phyloP scores from a whole-genome alignment of 1,140 invertebrate species.

The Limonius californicus region DNA sequence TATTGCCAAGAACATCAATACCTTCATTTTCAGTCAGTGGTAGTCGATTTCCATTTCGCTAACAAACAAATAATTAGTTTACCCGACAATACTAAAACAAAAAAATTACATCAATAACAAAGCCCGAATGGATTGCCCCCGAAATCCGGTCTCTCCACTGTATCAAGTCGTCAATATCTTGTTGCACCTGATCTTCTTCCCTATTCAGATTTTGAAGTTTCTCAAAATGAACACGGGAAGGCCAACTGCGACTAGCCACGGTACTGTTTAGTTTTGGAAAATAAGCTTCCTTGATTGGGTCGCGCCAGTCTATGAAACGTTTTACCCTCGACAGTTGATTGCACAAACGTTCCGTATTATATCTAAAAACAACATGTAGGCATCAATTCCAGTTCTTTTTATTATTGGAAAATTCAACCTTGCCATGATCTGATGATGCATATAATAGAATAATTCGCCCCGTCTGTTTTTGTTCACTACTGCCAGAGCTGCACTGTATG shows the following conservation, averaged over 20 bases:
- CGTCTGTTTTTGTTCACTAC: slow-evolving; percentile 64
- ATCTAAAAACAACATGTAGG: slow-evolving; percentile 50
- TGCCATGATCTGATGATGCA: slow-evolving; percentile 68
- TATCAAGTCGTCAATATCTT: slow-evolving; percentile 66
- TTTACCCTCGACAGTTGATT: slow-evolving; percentile 56
- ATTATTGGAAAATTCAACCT: no score
- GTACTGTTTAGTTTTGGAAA: slow-evolving; percentile 67
- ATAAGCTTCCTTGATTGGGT: slow-evolving; percentile 63
- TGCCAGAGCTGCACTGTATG: slow-evolving; percentile 54
- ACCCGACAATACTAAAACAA: no score
- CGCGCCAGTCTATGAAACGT: slow-evolving; percentile 57
- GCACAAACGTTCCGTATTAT: slow-evolving; percentile 64
- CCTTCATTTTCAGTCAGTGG: slow-evolving; percentile 62
- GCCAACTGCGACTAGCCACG: slow-evolving; percentile 60
- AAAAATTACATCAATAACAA: slow-evolving; percentile 54
- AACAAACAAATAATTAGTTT: no score
- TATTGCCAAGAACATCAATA: slow-evolving; percentile 77
- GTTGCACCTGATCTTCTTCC: slow-evolving; percentile 60
- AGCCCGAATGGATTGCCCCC: slow-evolving; percentile 68
- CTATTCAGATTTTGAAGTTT: slow-evolving; percentile 61
- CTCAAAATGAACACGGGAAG: slow-evolving; percentile 57
- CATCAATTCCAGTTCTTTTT: no score
- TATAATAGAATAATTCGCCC: slow-evolving; percentile 72
- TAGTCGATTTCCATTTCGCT: background rate
- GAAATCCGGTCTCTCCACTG: slow-evolving; percentile 72